phyloP scores from a whole-genome alignment of 2,888 invertebrate species.

The Zygaena filipendulae region DNA sequence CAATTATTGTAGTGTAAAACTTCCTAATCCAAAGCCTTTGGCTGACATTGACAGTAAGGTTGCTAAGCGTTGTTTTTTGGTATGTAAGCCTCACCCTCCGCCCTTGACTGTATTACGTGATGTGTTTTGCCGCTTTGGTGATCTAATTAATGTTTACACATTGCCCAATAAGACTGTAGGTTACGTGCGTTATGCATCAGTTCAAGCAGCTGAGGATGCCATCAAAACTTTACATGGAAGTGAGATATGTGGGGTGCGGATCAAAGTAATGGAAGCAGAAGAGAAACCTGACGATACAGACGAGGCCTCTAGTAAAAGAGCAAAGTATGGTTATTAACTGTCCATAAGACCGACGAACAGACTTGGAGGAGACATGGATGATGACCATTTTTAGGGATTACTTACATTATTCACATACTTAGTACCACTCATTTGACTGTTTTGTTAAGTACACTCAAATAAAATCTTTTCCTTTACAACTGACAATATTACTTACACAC shows the following conservation, averaged over 20 bases:
- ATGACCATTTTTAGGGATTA: constrained; percentile 16
- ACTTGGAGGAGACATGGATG: too few species aligned
- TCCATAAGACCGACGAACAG: constrained; percentile 20
- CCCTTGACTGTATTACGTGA: constrained; percentile 84
- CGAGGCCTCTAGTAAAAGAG: constrained; percentile 34
- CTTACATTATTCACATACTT: constrained; percentile 5
- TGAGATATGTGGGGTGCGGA: constrained; percentile 85
- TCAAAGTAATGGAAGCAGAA: constrained; percentile 92
- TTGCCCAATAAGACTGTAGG: constrained; percentile 92
- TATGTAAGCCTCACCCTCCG: constrained; percentile 75
- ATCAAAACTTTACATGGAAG: constrained; percentile 81
- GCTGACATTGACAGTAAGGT: constrained; percentile 74
- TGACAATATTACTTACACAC: constrained; percentile 21
- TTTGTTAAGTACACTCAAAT: constrained; percentile 25
- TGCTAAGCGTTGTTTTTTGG: constrained; percentile 75
- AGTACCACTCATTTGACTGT: too few species aligned
- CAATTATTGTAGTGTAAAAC: constrained; percentile 73
- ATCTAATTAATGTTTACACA: constrained; percentile 90
- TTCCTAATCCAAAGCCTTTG: constrained; percentile 78
- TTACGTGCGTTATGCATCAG: constrained; percentile 86
- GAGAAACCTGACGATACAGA: constrained; percentile 33
- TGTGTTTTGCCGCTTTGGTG: constrained; percentile 91
- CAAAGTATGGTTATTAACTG: constrained; percentile 20
- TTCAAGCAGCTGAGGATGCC: constrained; percentile 80
- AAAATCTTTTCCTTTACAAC: constrained; percentile 19